Evolutionary conservation across 1,140 invertebrate species (phyloP).

Genomic region (Bombus difficillimus): DNA sequence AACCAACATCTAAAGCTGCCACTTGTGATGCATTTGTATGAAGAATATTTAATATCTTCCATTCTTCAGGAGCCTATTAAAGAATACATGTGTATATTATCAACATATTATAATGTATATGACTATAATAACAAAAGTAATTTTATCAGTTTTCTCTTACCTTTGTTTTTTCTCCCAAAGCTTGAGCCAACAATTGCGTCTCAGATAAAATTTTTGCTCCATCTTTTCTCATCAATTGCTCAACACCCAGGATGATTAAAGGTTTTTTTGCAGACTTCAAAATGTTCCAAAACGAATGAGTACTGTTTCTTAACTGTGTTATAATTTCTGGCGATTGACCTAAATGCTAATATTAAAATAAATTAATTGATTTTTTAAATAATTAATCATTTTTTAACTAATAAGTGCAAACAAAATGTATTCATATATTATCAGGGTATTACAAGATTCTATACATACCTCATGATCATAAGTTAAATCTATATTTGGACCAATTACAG

Average conservation of each 20-base stretch:
- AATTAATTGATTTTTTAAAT: slow-evolving; percentile 47
- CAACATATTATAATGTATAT: slow-evolving; percentile 5
- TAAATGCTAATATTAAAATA: slow-evolving; percentile 86
- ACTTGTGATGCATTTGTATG: slow-evolving; percentile 96
- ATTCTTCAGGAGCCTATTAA: slow-evolving; percentile 81
- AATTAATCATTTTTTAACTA: slow-evolving; percentile 4
- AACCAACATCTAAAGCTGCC: slow-evolving; percentile 97
- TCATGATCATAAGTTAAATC: slow-evolving; percentile 97
- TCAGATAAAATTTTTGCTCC: slow-evolving; percentile 90
- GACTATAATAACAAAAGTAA: too few species aligned
- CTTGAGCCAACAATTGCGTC: slow-evolving; percentile 88
- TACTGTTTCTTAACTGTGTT: slow-evolving; percentile 88
- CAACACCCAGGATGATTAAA: slow-evolving; percentile 95
- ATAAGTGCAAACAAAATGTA: not conserved
- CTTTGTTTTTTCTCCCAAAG: slow-evolving; percentile 81
- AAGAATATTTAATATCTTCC: slow-evolving; percentile 95
- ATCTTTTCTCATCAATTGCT: slow-evolving; percentile 91
- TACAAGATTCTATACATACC: slow-evolving; percentile 80
- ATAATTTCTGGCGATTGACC: slow-evolving; percentile 90
- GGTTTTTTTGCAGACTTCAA: slow-evolving; percentile 93
- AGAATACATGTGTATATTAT: slow-evolving; percentile 25
- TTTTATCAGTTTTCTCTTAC: slow-evolving; percentile 57
- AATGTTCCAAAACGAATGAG: slow-evolving; percentile 89
- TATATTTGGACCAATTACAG: slow-evolving; percentile 94
- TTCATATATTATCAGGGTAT: slow-evolving; percentile 27